Conservation (phyloP, 2,113 vertebrate species). For the Upupa epops region DNA sequence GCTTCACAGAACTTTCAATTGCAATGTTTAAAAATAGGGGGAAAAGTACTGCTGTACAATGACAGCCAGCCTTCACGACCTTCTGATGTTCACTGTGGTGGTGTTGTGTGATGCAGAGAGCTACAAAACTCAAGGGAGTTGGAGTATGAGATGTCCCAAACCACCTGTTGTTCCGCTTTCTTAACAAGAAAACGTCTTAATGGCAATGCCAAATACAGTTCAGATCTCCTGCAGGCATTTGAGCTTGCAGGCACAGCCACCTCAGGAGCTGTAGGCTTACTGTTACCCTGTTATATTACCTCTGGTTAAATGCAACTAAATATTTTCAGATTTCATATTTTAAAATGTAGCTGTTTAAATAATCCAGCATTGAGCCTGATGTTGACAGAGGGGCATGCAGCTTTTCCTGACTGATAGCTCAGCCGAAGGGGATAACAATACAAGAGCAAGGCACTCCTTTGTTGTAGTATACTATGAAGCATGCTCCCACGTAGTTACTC, state of each 20-base stretch:
- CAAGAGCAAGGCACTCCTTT: neutral
- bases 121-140: neutral
- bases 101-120: neutral
- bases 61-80: neutral
- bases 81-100: neutral
- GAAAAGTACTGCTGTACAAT: rapidly evolving
- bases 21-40: neutral
- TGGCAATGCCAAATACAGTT: neutral
- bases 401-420: neutral
- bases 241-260: neutral
- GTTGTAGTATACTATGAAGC: neutral
- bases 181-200: neutral
- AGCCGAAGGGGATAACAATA: neutral
- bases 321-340: neutral
- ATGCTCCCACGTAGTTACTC: neutral
- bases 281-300: neutral
- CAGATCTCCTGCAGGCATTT: neutral
- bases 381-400: neutral
- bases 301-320: neutral
- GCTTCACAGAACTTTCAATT: neutral
- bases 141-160: neutral
- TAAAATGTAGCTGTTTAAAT: neutral
- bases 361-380: neutral
- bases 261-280: neutral
- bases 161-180: neutral